Base-by-base conservation (phyloP, 2,113 vertebrate genomes). In the Dicaeum eximium region DNA sequence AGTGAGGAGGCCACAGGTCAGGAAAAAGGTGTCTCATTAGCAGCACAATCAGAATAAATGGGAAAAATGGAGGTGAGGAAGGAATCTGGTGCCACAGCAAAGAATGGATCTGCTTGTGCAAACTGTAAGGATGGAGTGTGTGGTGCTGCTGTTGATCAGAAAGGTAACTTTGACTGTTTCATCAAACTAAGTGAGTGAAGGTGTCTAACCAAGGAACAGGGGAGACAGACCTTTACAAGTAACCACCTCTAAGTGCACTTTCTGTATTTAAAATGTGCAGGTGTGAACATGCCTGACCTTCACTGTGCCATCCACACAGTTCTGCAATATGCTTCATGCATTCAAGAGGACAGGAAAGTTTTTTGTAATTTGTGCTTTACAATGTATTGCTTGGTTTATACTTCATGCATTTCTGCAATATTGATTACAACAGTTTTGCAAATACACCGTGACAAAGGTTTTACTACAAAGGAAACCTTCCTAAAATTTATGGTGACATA, bases 21-120 rank as follows among this genome's bases (percentile, higher is more conserved):
- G 65, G 28, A 71, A 88, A 62, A 48, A 81, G 75, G 65, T 60
- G 61, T 84, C 92, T 93, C 89, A 87, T 96, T 95, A 96, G 67
- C 75, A 92, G 80, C 86, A 83, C 28, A 31, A 71, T 79, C 69
- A 67, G 91, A 86, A 81, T 71, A 86, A 84, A 86, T 0, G 18
- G 77, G 77, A 89, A 78, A 91, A 86, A 80, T 0, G 15, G 38
- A 86, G 65, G 44, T 64, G 69, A 67, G 69, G 51, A 84, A 74
- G 61, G 56, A 93, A 31, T 27, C 56, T 11, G 47, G 57, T 71
- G 69, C 42, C 58, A 78, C 6, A 28, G 47, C 64, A 78, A 60
- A 40, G 35, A 62, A 51, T 9, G 14, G 24, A 86, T 58, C 58
- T 62, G 67, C 72, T 37, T 28, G 17, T 58, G 64, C 44, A 65